Evolutionary conservation across 2,888 invertebrate genomes (phyloP).

Genomic region (Norana najaformis): DNA sequence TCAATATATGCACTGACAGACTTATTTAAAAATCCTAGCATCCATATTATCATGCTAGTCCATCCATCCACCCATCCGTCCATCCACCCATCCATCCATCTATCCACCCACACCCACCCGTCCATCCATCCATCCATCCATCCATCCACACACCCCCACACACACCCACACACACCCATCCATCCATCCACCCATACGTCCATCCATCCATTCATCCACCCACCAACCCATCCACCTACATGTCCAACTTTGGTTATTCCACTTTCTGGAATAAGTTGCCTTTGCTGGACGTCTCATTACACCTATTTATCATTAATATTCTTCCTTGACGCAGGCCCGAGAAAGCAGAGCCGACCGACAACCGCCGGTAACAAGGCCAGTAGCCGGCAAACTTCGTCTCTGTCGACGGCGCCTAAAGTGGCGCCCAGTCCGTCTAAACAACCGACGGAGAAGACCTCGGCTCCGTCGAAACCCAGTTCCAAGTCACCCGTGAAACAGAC

Average conservation of each 20-base stretch:
- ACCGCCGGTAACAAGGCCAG: neutral
- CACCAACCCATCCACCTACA: no score
- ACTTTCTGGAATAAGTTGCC: no score
- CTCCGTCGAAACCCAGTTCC: neutral
- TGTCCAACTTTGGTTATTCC: no score
- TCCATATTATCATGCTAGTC: neutral
- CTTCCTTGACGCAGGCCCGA: neutral
- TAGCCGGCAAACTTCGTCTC: neutral
- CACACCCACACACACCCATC: no score
- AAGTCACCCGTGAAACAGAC: constrained; percentile 23
- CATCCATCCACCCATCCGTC: no score
- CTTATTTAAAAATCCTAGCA: neutral
- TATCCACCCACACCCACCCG: no score
- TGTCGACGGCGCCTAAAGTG: neutral
- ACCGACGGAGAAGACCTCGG: neutral
- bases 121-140: no score
- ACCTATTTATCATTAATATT: neutral
- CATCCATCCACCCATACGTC: no score
- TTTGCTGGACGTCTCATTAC: no score
- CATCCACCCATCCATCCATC: neutral
- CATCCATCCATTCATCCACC: no score
- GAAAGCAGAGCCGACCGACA: neutral
- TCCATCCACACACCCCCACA: no score
- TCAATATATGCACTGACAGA: neutral
- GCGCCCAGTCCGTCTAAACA: constrained; percentile 8